These are phyloP conservation scores for Listronotus oregonensis DNA, from an alignment of 1,140 invertebrate species.

Conservation along the genomic window DNA sequence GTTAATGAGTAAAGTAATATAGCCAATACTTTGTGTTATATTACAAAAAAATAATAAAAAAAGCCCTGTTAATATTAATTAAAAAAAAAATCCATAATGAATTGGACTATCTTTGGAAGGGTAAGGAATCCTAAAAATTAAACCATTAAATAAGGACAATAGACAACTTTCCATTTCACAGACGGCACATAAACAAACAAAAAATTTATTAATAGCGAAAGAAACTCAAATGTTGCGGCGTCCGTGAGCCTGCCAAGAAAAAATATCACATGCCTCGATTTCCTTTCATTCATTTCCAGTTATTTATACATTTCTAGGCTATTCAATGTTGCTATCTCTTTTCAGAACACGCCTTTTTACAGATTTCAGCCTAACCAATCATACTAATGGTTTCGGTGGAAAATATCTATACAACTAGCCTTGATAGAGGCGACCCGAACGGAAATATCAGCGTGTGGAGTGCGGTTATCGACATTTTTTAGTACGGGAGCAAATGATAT, in stretches of 20 bases:
- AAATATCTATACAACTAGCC: constrained; percentile 18
- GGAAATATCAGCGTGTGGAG: not conserved
- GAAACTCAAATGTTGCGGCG: not conserved
- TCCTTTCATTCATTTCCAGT: constrained; percentile 26
- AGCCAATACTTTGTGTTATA: no score
- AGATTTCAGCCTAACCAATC: constrained; percentile 18
- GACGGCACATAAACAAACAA: not conserved
- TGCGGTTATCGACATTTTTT: not conserved
- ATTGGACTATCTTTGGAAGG: no score
- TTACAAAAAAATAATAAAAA: no score
- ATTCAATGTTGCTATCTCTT: constrained; percentile 8
- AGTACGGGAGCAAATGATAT: not conserved
- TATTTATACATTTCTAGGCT: constrained; percentile 23
- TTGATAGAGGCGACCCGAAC: not conserved
- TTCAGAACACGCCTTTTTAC: constrained; percentile 12
- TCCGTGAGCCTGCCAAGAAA: not conserved
- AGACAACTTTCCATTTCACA: no score
- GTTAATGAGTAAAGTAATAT: no score
- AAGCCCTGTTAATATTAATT: no score
- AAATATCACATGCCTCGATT: constrained; percentile 14
- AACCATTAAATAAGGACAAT: no score
- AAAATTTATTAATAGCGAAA: not conserved
- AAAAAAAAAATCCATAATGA: no score
- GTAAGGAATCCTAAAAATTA: no score
- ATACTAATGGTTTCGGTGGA: constrained; percentile 17